phyloP scores from a whole-genome alignment of 2,888 invertebrate species.

The Heteromyza rotundicornis region DNA sequence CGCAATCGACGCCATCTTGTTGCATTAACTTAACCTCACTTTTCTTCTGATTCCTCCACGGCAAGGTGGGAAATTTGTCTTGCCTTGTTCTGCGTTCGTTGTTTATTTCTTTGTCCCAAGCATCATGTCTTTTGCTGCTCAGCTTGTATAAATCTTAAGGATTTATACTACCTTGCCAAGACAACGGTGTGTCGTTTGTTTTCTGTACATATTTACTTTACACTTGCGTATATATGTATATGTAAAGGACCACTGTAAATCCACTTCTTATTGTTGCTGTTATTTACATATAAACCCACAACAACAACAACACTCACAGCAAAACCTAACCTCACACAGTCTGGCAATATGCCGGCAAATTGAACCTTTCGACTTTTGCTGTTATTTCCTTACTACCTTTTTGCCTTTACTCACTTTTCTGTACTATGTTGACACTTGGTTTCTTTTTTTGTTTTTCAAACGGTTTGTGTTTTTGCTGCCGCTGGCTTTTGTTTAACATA shows the following conservation, averaged over 20 bases:
- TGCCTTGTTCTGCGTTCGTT: background rate
- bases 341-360: conserved; percentile 22
- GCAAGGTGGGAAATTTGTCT: conserved; percentile 14
- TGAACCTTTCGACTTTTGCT: conserved; percentile 19
- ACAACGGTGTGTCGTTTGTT: background rate
- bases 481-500: conserved; percentile 24
- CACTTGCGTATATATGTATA: background rate
- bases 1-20: conserved; percentile 13
- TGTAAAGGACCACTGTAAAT: background rate
- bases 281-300: background rate
- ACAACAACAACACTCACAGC: too few species aligned
- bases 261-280: background rate
- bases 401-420: conserved; percentile 11
- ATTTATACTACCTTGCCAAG: conserved; percentile 11
- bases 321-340: too few species aligned
- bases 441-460: too few species aligned
- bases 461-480: too few species aligned
- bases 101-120: too few species aligned
- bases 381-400: conserved; percentile 7
- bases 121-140: conserved; percentile 1
- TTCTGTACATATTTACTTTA: background rate
- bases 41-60: background rate
- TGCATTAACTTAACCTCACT: conserved; percentile 1
- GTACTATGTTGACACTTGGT: too few species aligned
- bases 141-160: conserved; percentile 14